These are phyloP conservation scores for Enteromius mattozi DNA, from an alignment of 2,797 vertebrate genomes.

Conservation along the genomic window DNA sequence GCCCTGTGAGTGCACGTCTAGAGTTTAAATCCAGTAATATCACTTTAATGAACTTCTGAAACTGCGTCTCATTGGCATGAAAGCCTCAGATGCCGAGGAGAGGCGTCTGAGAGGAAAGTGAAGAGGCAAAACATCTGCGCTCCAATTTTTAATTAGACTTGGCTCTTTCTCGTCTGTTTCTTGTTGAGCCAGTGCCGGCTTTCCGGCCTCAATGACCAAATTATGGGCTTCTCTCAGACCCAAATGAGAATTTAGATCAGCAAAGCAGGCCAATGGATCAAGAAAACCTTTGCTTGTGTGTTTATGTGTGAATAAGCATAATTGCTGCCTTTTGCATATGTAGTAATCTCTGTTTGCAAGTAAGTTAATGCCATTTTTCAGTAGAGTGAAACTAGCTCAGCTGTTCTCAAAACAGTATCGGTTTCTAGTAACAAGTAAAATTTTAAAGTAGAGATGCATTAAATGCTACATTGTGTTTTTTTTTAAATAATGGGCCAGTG, in stretches of 20 bases:
- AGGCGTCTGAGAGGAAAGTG: conserved; percentile 65
- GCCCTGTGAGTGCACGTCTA: conserved; percentile 4
- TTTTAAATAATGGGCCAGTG: background rate
- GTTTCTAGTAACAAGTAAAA: background rate
- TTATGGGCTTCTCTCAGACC: conserved; percentile 55
- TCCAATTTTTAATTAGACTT: conserved; percentile 73
- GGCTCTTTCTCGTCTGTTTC: conserved; percentile 59
- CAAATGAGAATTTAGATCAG: conserved; percentile 53
- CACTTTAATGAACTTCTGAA: conserved; percentile 65
- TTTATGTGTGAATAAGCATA: conserved; percentile 13
- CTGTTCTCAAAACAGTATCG: background rate
- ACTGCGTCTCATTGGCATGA: conserved; percentile 64
- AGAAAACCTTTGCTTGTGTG: background rate
- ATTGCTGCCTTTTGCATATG: background rate
- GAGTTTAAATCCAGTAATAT: conserved; percentile 58
- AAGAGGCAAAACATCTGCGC: conserved; percentile 70
- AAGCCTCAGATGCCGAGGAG: conserved; percentile 62
- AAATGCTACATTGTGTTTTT: background rate
- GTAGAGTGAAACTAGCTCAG: background rate
- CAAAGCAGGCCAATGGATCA: conserved; percentile 51
- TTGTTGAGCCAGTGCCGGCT: conserved; percentile 58
- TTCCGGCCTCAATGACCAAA: conserved; percentile 56
- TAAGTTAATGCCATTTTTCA: background rate
- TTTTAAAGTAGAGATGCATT: background rate
- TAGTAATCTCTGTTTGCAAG: background rate